Percentiles rank a stretch among this genome's conserved stretches.
Evolutionary conservation across 2,113 vertebrate species (phyloP).

Genomic region (Polypterus senegalus): DNA sequence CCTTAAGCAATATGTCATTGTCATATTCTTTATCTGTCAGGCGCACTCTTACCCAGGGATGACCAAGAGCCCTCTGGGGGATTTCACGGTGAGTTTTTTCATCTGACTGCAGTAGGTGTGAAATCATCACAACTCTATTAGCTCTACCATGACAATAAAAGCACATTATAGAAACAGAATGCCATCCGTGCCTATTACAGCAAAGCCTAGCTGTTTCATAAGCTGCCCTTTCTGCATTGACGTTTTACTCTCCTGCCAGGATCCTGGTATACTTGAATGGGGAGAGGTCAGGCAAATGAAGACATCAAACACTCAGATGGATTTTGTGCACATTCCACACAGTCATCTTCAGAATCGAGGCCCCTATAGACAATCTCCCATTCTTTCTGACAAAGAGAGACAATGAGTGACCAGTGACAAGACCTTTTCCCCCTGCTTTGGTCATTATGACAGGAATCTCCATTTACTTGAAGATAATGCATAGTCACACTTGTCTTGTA

Average conservation of each 20-base stretch:
- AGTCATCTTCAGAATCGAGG: slow-evolving; percentile 35
- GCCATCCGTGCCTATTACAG: slow-evolving; percentile 43
- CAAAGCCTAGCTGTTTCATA: slow-evolving; percentile 26
- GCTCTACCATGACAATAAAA: slow-evolving; percentile 50
- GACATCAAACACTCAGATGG: slow-evolving; percentile 57
- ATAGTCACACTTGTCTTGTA: slow-evolving; percentile 38
- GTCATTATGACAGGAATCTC: slow-evolving; percentile 47
- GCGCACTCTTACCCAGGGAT: slow-evolving; percentile 48
- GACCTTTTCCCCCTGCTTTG: slow-evolving; percentile 33
- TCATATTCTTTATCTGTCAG: slow-evolving; percentile 58
- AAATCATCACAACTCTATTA: slow-evolving; percentile 65
- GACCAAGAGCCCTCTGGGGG: slow-evolving; percentile 43
- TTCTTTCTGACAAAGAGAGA: slow-evolving; percentile 53
- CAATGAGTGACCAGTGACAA: slow-evolving; percentile 57
- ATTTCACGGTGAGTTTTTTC: slow-evolving; percentile 40
- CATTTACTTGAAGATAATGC: slow-evolving; percentile 61
- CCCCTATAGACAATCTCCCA: slow-evolving; percentile 46
- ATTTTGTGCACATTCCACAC: slow-evolving; percentile 50
- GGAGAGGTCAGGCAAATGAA: slow-evolving; percentile 47
- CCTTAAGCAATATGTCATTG: slow-evolving; percentile 54
- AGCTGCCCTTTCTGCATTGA: slow-evolving; percentile 29
- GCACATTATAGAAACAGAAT: slow-evolving; percentile 49
- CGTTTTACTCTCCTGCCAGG: slow-evolving; percentile 30
- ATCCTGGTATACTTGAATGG: slow-evolving; percentile 24
- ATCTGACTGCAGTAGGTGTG: slow-evolving; percentile 44